These are phyloP conservation scores for Junco hyemalis DNA, from an alignment of 2,113 vertebrate genomes.

Conservation along the genomic window DNA sequence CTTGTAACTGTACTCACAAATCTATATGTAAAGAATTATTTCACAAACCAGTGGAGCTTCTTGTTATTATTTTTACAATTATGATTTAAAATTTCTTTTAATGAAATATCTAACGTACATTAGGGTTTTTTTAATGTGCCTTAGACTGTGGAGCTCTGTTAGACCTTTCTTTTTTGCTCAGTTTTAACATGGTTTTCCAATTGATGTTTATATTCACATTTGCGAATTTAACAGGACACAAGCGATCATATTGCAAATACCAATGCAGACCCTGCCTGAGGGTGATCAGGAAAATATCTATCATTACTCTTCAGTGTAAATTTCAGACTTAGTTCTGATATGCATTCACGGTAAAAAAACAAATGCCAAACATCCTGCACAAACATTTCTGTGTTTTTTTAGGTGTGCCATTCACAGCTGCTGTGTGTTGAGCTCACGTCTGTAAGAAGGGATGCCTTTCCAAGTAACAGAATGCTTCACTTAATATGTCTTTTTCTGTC, in stretches of 20 bases:
- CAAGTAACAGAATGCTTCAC: not conserved
- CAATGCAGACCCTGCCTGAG: not conserved
- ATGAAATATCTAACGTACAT: not conserved
- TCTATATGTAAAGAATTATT: not conserved
- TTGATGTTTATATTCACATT: not conserved
- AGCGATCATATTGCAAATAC: not conserved
- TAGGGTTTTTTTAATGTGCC: not conserved
- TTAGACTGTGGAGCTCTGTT: not conserved
- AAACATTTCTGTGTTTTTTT: not conserved
- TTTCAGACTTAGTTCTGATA: not conserved
- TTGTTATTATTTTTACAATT: not conserved
- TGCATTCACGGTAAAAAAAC: not conserved
- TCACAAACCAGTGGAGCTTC: rapidly evolving
- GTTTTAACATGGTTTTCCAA: not conserved
- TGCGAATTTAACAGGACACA: not conserved
- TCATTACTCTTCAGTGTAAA: not conserved
- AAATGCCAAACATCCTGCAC: not conserved
- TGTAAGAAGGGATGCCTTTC: not conserved
- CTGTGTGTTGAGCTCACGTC: not conserved
- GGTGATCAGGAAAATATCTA: not conserved
- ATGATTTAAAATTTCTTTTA: not conserved
- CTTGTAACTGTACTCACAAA: not conserved
- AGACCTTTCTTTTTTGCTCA: not conserved
- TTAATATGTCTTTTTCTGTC: not conserved
- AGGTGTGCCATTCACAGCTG: not conserved